Evolutionary conservation across 2,113 vertebrate species (phyloP), one percentile per base, ranked within the genome.

Genomic region (Barbus barbus): DNA sequence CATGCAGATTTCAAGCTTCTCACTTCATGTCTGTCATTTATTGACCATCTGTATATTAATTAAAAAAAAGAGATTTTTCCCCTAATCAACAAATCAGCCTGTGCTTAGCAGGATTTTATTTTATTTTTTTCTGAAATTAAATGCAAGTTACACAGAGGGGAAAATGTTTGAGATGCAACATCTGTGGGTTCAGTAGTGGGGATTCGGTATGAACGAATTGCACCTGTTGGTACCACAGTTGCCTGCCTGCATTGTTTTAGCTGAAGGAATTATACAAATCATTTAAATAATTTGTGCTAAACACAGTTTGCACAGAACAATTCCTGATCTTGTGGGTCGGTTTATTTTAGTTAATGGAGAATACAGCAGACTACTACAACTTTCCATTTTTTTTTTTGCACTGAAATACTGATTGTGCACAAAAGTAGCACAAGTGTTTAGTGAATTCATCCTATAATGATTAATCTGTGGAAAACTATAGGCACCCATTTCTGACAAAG

Each of bases 141-240:
- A 33, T 24, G 14, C 28, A 51, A 76, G 26, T 60, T 31, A 22
- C 56, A 56, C 53, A 56, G 20, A 26, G 48, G 26, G 48, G 53
- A 36, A 78, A 71, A 56, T 22, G 26, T 71, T 36, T 71, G 36
- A 79, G 83, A 72, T 77, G 22, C 44, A 69, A 24, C 48, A 46
- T 69, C 65, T 79, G 36, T 1, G 4, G 36, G 4, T 75, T 75
- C n/a, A 58, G 24, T 28, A 33, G 7, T 7, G 3, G 33, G 33
- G 11, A 11, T 71, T 71, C 9, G 38, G 9, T 71, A 71, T 38
- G 18, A 71, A 38, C 65, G 1, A 11, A 69, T 12, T 69, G 65
- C 31, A 69, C 31, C 61, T 69, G 63, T 9, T 69, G 65, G 31
- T 11, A 69, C 16, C 65, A 69, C 18, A 36, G 67, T 38, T 71